These are phyloP conservation scores for Phylloscopus trochiloides DNA, from an alignment of 2,113 vertebrate genomes.

Conservation along the genomic window DNA sequence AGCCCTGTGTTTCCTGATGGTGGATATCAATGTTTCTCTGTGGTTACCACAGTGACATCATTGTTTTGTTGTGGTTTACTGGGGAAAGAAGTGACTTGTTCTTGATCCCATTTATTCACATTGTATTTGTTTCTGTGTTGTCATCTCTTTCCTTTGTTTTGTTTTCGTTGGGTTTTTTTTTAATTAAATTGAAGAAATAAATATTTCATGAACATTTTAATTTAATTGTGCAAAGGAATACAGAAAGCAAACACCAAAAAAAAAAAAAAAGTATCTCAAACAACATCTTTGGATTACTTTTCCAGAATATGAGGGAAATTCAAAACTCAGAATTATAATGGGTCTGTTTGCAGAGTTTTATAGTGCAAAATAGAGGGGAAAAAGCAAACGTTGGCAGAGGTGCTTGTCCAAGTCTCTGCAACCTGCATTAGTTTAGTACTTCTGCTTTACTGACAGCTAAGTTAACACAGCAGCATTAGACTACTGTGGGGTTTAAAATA, in stretches of 20 bases:
- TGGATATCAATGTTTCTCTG: background rate
- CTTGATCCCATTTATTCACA: background rate
- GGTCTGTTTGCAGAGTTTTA: background rate
- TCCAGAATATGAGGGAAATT: background rate
- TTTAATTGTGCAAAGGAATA: background rate
- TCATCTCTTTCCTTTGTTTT: background rate
- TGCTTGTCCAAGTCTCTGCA: background rate
- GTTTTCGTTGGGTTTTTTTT: background rate
- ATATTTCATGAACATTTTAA: background rate
- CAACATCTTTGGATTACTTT: background rate
- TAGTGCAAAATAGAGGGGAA: background rate
- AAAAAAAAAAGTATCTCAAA: background rate
- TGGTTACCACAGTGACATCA: background rate
- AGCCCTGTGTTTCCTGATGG: background rate
- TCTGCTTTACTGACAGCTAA: background rate
- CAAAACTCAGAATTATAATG: background rate
- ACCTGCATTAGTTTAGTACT: background rate
- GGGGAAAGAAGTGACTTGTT: background rate
- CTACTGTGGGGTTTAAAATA: background rate
- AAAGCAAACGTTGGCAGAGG: background rate
- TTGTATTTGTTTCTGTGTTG: background rate
- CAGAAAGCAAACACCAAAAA: background rate
- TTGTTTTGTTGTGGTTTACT: background rate
- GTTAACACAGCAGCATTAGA: background rate
- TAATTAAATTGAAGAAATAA: background rate